These are phyloP conservation scores for Nerophis lumbriciformis DNA, from an alignment of 2,113 vertebrate species.

Conservation along the genomic window DNA sequence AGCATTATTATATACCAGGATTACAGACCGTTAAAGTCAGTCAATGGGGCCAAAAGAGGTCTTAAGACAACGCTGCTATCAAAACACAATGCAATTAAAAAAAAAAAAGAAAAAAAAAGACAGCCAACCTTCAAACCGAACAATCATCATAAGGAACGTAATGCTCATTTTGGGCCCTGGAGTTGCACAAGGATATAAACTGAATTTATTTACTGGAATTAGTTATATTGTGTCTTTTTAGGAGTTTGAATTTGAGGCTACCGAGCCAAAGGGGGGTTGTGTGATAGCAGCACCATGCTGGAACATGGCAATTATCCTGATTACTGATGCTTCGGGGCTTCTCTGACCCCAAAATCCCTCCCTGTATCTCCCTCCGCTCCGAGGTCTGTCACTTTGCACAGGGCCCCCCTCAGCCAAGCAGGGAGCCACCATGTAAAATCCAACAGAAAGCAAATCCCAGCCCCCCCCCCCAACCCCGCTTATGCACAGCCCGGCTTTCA, in stretches of 20 bases:
- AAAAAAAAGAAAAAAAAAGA: no score
- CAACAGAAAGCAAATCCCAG: constrained; percentile 61
- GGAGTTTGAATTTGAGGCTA: constrained; percentile 41
- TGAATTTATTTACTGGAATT: constrained; percentile 10
- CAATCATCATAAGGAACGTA: no score
- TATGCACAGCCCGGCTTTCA: constrained; percentile 59
- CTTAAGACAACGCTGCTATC: no score
- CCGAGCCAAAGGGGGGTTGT: constrained; percentile 39
- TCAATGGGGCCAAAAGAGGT: no score
- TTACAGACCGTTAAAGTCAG: no score
- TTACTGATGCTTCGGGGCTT: constrained; percentile 65
- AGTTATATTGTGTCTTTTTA: constrained; percentile 26
- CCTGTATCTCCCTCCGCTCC: constrained; percentile 30
- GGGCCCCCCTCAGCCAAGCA: constrained; percentile 49
- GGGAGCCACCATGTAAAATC: constrained; percentile 61
- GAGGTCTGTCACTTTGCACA: constrained; percentile 56
- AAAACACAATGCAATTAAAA: no score
- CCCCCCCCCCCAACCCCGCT: constrained; percentile 26
- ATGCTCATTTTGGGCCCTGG: no score
- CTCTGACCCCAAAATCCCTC: constrained; percentile 58
- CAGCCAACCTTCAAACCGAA: no score
- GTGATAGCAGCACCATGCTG: constrained; percentile 43
- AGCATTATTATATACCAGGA: no score
- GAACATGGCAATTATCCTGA: constrained; percentile 71
- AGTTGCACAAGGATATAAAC: constrained; percentile 9